Evolutionary conservation across 2,113 vertebrate species (phyloP).

Genomic region (Vanacampus margaritifer): DNA sequence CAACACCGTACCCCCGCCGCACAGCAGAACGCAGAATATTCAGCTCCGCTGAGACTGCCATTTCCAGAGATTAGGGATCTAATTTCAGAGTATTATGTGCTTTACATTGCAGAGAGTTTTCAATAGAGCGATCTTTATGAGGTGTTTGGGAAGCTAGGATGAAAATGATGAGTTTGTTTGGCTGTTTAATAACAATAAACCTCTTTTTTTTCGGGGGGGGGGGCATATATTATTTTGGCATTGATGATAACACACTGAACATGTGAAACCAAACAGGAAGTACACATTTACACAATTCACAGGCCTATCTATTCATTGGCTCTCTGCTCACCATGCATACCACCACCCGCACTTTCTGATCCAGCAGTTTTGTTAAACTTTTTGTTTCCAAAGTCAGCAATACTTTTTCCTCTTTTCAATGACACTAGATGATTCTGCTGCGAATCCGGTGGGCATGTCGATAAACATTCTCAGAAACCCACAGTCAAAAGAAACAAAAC

Average conservation of each 20-base stretch:
- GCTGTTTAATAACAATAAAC: not conserved
- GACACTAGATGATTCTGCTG: too few species aligned
- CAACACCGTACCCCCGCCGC: constrained; percentile 29
- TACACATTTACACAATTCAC: not conserved
- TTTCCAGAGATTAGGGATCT: constrained; percentile 35
- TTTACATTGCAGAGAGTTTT: constrained; percentile 23
- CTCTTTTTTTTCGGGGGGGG: too few species aligned
- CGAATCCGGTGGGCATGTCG: not conserved
- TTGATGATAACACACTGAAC: not conserved
- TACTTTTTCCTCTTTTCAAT: not conserved
- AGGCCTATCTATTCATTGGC: not conserved
- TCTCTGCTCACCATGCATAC: too few species aligned
- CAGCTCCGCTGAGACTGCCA: constrained; percentile 13
- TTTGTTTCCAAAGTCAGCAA: not conserved
- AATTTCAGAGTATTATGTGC: constrained; percentile 27
- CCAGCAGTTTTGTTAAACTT: not conserved
- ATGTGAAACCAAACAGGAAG: not conserved
- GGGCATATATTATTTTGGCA: not conserved
- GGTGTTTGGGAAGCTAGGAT: not conserved
- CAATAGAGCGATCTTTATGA: constrained; percentile 9
- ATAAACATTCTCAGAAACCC: too few species aligned
- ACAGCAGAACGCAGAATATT: constrained; percentile 14
- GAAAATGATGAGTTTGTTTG: not conserved
- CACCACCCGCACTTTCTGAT: too few species aligned
- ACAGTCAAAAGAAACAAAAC: too few species aligned